These are phyloP conservation scores for Scytalopus superciliaris DNA, from an alignment of 2,113 vertebrate genomes.

Conservation along the genomic window DNA sequence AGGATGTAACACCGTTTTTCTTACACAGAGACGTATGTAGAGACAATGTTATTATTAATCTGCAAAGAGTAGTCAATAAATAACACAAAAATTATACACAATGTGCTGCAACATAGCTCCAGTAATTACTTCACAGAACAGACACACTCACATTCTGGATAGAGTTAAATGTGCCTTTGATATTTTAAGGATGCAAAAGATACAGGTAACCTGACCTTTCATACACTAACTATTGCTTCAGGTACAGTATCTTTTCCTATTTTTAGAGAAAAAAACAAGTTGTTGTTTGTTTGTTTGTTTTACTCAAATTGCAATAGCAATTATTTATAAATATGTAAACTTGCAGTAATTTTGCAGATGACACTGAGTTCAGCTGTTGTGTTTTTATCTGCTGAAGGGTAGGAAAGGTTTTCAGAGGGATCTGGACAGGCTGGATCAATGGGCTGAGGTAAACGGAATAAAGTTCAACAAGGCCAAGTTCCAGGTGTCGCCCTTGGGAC, in stretches of 20 bases:
- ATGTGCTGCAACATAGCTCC: not conserved
- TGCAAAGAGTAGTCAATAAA: not conserved
- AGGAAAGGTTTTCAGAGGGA: rapidly evolving
- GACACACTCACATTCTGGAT: not conserved
- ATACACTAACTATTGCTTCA: not conserved
- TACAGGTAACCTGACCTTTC: not conserved
- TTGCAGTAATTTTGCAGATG: not conserved
- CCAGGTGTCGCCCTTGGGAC: rapidly evolving
- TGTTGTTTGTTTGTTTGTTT: not conserved
- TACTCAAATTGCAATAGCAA: not conserved
- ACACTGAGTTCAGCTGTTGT: rapidly evolving
- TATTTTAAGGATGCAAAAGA: not conserved
- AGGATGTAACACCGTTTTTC: not conserved
- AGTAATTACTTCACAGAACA: not conserved
- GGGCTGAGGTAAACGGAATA: not conserved
- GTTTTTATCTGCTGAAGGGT: not conserved
- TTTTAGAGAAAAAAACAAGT: not conserved
- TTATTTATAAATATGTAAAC: not conserved
- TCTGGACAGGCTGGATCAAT: not conserved
- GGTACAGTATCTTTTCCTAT: not conserved
- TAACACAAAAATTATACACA: not conserved
- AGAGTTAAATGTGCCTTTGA: not conserved
- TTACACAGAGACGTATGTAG: not conserved
- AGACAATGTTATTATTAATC: not conserved
- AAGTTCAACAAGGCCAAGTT: not conserved